phyloP scores from a whole-genome alignment of 2,797 vertebrate species.

The Meriones psammophilus region DNA sequence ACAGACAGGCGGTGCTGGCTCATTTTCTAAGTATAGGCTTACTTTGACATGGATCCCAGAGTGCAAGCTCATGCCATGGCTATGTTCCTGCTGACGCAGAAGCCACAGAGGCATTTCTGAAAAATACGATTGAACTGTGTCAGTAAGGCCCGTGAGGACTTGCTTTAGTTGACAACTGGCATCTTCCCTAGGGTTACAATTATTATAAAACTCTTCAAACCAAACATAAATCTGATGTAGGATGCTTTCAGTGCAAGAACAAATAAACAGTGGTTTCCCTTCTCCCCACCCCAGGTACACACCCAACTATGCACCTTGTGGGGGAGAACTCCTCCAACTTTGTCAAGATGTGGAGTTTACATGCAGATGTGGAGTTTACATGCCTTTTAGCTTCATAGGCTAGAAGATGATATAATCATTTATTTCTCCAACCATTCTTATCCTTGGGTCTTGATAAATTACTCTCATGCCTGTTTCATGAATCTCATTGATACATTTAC shows the following conservation, averaged over 20 bases:
- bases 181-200: neutral
- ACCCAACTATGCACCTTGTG: neutral
- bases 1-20: neutral
- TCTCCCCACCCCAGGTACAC: neutral
- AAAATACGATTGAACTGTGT: neutral
- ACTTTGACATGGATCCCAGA: slow-evolving; percentile 30
- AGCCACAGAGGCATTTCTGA: slow-evolving; percentile 26
- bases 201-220: slow-evolving; percentile 51
- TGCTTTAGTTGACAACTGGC: slow-evolving; percentile 25
- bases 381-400: neutral
- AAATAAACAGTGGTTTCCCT: neutral
- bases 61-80: neutral
- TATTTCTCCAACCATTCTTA: slow-evolving; percentile 11
- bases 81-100: neutral
- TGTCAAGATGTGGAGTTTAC: neutral
- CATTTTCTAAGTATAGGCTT: slow-evolving; percentile 40
- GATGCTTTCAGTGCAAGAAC: neutral
- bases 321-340: neutral
- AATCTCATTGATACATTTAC: slow-evolving; percentile 35
- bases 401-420: slow-evolving; percentile 22
- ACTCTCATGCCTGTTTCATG: neutral
- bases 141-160: neutral
- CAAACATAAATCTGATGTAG: neutral
- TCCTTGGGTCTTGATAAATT: neutral
- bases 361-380: neutral